phyloP scores from a whole-genome alignment of 2,888 invertebrate species.

The Aspidapion aeneum region DNA sequence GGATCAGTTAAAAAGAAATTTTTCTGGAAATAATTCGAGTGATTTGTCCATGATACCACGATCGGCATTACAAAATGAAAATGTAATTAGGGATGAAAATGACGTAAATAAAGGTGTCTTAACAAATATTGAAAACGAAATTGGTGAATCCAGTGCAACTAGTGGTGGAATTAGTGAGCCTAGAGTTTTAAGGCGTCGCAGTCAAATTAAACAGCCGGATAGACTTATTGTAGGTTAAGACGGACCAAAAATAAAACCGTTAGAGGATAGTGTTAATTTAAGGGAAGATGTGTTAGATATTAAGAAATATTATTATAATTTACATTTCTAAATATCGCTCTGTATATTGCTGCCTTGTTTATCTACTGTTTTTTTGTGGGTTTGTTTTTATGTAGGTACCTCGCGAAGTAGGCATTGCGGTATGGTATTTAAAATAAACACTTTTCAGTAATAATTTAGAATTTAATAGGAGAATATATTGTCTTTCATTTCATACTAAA shows the following conservation, averaged over 20 bases:
- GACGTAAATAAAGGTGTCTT: not conserved
- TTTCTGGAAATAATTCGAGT: not conserved
- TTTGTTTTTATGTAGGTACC: no score
- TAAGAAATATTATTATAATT: no score
- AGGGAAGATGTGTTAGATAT: not conserved
- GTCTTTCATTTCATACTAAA: no score
- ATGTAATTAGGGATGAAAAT: not conserved
- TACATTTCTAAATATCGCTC: no score
- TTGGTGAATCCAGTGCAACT: not conserved
- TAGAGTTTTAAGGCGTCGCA: not conserved
- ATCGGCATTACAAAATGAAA: not conserved
- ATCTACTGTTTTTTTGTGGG: no score
- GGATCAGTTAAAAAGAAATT: not conserved
- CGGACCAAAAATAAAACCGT: not conserved
- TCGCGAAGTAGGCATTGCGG: no score
- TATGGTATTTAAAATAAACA: no score
- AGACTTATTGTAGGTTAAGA: not conserved
- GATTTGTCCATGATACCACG: not conserved
- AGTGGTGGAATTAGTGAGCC: not conserved
- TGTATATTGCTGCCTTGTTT: no score
- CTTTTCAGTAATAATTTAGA: no score
- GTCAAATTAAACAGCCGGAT: not conserved
- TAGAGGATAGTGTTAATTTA: not conserved
- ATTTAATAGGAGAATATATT: no score
- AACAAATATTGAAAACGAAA: not conserved